Base-by-base conservation (phyloP, 2,797 vertebrate genomes). In the Arremon aurantiirostris region DNA sequence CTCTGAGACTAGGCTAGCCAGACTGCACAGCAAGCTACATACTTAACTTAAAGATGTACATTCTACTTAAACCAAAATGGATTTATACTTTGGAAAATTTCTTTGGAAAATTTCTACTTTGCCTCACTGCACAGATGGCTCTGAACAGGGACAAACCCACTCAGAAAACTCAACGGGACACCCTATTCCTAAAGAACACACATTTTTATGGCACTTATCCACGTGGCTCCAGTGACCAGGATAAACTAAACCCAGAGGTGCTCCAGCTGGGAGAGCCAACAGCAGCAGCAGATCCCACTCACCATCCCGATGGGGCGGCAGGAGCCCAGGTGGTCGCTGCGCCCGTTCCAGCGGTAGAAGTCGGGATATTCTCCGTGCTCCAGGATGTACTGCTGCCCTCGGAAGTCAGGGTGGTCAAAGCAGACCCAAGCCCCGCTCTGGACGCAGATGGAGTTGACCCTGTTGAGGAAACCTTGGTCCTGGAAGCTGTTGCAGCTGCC, bases 241-340 rank as follows among this genome's bases (percentile, higher is more conserved):
- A 73, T 10, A 69, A 81, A 60, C 5, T n/a, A 61, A 79, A 24
- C 57, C 35, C 46, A 17, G 0, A 0, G 0, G 41, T 24, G 76
- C 50, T 61, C 27, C 0, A 0, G 32, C 12, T 2, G 2, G 81
- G 27, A 66, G 6, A 63, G 12, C 14, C 9, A 24, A 30, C 41
- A 41, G 41, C 0, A 0, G 5, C n/a, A 18, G 70, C n/a, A 30
- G 21, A 24, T 6, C 30, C 73, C 68, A 95, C 98, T 97, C 96
- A 99, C 99, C 99, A 99, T 99, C 77, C 98, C 98, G 9, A 99
- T 78, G 15, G 99, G 98, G 90, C 97, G 98, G 95, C 99, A 99
- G 97, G 99, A 99, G 73, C 98, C 99, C 98, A 99, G 98, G 98
- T 99, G 99, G 96, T 99, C 99, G 0, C 98, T 98, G 97, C 98